phyloP scores from a whole-genome alignment of 2,888 invertebrate genomes.

The Rhabditoides inermis region DNA sequence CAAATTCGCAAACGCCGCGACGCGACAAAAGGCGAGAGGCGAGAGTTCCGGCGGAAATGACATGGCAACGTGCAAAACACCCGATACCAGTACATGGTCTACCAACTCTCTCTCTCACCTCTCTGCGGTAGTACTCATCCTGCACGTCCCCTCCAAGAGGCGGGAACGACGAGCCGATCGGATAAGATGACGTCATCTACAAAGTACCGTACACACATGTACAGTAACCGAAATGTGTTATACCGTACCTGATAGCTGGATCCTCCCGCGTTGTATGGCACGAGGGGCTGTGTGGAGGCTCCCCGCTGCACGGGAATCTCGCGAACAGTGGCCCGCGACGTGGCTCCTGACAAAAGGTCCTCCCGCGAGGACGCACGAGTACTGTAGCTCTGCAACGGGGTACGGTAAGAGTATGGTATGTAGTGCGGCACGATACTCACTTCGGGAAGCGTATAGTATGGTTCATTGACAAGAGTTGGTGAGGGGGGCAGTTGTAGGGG shows the following conservation, averaged over 20 bases:
- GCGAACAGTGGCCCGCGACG: slow-evolving; percentile 42
- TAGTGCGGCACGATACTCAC: too few species aligned
- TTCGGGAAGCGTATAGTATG: too few species aligned
- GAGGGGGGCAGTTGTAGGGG: too few species aligned
- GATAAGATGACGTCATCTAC: neutral
- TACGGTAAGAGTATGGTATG: too few species aligned
- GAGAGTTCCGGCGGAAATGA: neutral
- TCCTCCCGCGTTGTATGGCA: slow-evolving; percentile 23
- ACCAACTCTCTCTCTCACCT: slow-evolving; percentile 11
- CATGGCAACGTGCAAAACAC: neutral
- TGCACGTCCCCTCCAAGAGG: slow-evolving; percentile 14
- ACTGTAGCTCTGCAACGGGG: too few species aligned
- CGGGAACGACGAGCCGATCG: neutral
- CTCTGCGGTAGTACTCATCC: slow-evolving; percentile 49
- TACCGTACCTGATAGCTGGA: slow-evolving; percentile 1
- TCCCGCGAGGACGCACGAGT: too few species aligned
- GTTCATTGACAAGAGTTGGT: too few species aligned
- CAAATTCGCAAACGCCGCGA: too few species aligned
- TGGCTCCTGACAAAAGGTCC: too few species aligned
- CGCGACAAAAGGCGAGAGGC: neutral
- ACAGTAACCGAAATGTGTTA: neutral
- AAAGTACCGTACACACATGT: too few species aligned
- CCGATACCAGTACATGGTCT: neutral
- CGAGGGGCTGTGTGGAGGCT: slow-evolving; percentile 30
- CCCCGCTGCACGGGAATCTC: slow-evolving; percentile 50